Base-by-base conservation (phyloP, 1,140 invertebrate species). In the Pseudomyrmex dendroicus region DNA sequence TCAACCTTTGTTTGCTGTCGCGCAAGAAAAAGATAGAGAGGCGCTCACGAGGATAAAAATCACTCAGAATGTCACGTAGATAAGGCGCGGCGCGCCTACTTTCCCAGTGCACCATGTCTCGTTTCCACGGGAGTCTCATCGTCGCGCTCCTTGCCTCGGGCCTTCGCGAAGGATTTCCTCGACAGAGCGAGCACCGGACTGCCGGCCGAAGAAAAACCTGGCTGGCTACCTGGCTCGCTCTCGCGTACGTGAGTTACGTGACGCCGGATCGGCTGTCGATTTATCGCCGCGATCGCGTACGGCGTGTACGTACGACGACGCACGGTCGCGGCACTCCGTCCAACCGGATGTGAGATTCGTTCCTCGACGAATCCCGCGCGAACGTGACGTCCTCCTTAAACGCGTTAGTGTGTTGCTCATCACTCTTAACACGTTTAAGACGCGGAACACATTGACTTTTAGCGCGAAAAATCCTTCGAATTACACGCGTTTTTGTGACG, bases 231-330 rank as follows among this genome's bases (percentile, higher is more conserved):
- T 35, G 22, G 74, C 76, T 85, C 54, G 84, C 61, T 80, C 87
- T 84, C 77, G 80, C 70, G 84, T 89, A 89, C 89, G 86, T 92
- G 89, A 91, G 90, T 90, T 91, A 91, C 91, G 90, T 89, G 90
- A 91, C 84, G 86, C 80, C 73, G 68, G 86, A 90, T 91, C 87
- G 86, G 35, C 78, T 73, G 85, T 82, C 88, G 87, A 90, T 90
- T 90, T 89, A 90, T 90, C 85, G 82, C 82, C 35, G 82, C 82
- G 86, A 86, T 86, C 84, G 48, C 63, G 85, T 78, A 72, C 73
- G 62, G 61, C 80, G 86, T 70, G 82, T 77, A 70, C 85, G 63
- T 68, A 63, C 35, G 35, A 35, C 35, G 35, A 35, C 35, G 35
- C 35, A 84, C 66, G 62, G 48, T 46, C 46, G 22, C 50, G 64